phyloP scores from a whole-genome alignment of 2,888 invertebrate species.

The Atethmia centrago region DNA sequence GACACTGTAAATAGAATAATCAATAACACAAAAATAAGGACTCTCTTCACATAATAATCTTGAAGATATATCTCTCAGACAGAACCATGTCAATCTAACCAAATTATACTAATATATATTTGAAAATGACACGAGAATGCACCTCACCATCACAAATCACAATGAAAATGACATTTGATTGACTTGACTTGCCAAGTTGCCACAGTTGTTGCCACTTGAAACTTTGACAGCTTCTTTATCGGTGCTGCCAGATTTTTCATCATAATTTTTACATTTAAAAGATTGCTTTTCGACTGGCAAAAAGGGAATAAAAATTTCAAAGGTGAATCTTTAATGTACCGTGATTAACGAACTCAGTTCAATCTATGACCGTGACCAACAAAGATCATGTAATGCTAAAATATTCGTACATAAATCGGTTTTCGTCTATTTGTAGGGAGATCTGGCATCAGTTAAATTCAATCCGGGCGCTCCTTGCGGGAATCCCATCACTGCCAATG shows the following conservation, averaged over 20 bases:
- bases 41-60: background rate
- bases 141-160: conserved; percentile 40
- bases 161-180: conserved; percentile 25
- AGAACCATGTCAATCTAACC: background rate
- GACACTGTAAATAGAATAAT: conserved; percentile 15
- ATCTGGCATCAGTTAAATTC: too few species aligned
- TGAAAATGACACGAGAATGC: conserved; percentile 43
- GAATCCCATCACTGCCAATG: too few species aligned
- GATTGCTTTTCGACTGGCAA: background rate
- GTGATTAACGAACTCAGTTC: background rate
- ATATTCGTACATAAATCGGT: too few species aligned
- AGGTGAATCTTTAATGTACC: background rate
- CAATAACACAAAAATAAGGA: conserved; percentile 9
- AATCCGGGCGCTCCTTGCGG: too few species aligned
- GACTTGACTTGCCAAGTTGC: conserved; percentile 10
- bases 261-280: background rate
- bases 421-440: too few species aligned
- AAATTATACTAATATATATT: conserved; percentile 33
- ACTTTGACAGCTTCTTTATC: background rate
- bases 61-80: conserved; percentile 19
- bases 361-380: background rate
- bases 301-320: background rate
- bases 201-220: too few species aligned
- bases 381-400: background rate
- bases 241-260: background rate